Base-by-base conservation (phyloP, 1,140 invertebrate genomes). In the Oppia nitens region DNA sequence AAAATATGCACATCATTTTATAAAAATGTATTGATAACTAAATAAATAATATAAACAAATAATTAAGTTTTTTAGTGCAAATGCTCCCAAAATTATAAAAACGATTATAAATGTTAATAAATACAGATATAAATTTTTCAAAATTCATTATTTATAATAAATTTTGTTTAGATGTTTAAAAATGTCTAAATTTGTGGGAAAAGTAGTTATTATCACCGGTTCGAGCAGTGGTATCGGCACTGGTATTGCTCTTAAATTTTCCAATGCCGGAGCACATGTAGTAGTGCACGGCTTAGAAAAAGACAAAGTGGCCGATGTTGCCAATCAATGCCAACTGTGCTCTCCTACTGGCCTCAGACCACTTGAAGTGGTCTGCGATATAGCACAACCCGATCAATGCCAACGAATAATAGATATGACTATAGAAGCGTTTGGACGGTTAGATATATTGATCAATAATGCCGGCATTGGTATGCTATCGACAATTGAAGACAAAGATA, bases 131-230 rank as follows among this genome's bases (percentile, higher is more conserved):
- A n/a, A n/a, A n/a, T n/a, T n/a, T n/a, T n/a, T n/a, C n/a, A n/a
- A n/a, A n/a, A n/a, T n/a, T n/a, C n/a, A n/a, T n/a, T n/a, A n/a
- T n/a, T n/a, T n/a, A n/a, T n/a, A n/a, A n/a, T n/a, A n/a, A n/a
- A n/a, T n/a, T n/a, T n/a, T n/a, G n/a, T n/a, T n/a, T n/a, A n/a
- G n/a, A n/a, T n/a, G n/a, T n/a, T n/a, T n/a, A n/a, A n/a, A n/a
- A n/a, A n/a, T n/a, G n/a, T n/a, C n/a, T n/a, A n/a, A n/a, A n/a
- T 58, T 58, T 28, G 14, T 50, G 27, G 51, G 52, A 24, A 58
- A 58, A 29, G 50, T 55, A 4, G 50, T 28, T 3, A 17, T 58
- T 11, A 55, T 58, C 26, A 58, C 57, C 17, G 57, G 53, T 51
- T 25, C 49, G 6, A 51, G 23, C n/a, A 9, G 3, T 23, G 55